Percentiles rank a stretch among this genome's conserved stretches.
phyloP scores from a whole-genome alignment of 2,797 vertebrate species.

The Staurois parvus region DNA sequence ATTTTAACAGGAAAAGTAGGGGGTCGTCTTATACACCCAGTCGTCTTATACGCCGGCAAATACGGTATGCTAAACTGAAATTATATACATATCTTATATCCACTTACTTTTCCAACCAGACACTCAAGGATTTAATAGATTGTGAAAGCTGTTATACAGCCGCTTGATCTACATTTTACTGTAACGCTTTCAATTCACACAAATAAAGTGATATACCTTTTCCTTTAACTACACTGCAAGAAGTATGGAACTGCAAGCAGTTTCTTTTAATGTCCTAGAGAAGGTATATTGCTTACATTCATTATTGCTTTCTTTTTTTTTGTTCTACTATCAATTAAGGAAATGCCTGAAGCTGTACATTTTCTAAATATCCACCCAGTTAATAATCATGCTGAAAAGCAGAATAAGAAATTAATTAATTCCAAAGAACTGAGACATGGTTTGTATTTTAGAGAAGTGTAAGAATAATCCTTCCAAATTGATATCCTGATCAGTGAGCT shows the following conservation, averaged over 20 bases:
- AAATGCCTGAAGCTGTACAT: background rate
- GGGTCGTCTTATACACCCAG: no score
- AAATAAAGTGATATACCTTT: constrained; percentile 33
- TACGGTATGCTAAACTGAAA: no score
- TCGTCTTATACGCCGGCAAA: no score
- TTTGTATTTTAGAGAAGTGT: no score
- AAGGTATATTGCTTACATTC: constrained; percentile 11
- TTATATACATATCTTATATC: background rate
- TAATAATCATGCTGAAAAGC: background rate
- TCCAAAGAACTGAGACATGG: background rate
- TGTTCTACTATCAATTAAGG: background rate
- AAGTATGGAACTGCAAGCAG: background rate
- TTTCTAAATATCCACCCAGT: background rate
- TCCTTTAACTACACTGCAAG: background rate
- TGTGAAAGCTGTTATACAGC: background rate
- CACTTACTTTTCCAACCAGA: constrained; percentile 8
- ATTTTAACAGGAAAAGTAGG: no score
- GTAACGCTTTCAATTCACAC: constrained; percentile 8
- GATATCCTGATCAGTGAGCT: no score
- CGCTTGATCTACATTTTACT: constrained; percentile 17
- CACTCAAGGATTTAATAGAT: constrained; percentile 15
- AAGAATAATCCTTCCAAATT: no score
- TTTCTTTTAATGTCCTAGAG: background rate
- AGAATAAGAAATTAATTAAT: background rate
- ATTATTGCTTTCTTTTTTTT: background rate